Conservation (phyloP, 64 coral and sea anemone species). For the Montipora capricornis region DNA sequence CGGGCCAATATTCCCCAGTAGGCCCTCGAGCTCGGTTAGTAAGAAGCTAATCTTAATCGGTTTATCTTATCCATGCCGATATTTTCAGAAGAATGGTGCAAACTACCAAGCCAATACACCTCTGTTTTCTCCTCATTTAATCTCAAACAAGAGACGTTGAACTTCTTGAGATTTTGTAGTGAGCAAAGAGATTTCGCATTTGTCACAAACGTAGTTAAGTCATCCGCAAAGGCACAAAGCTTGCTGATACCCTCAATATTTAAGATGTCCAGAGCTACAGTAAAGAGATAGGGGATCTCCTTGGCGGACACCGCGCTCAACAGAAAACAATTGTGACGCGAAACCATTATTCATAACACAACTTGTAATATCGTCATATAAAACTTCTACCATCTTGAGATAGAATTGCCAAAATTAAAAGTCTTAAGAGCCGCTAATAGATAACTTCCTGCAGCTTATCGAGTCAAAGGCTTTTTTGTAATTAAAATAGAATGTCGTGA, state of each 20-base stretch:
- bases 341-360: background rate
- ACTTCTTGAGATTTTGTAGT: background rate
- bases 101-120: background rate
- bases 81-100: too few relatives aligned
- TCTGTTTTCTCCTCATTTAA: background rate
- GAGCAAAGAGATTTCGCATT: background rate
- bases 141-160: conserved; percentile 30
- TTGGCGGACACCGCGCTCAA: background rate
- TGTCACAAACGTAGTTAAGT: background rate
- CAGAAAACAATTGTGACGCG: background rate
- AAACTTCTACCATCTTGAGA: background rate
- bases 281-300: background rate
- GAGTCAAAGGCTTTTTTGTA: background rate
- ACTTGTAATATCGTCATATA: background rate
- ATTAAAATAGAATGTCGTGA: background rate
- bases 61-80: too few relatives aligned
- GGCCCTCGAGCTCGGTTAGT: too few relatives aligned
- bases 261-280: background rate
- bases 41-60: too few relatives aligned
- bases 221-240: background rate
- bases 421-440: background rate
- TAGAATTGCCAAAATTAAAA: background rate
- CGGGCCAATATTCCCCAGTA: too few relatives aligned
- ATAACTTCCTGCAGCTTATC: background rate
- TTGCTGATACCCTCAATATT: background rate